phyloP scores from a whole-genome alignment of 2,797 vertebrate species.

The Hydrolagus colliei region DNA sequence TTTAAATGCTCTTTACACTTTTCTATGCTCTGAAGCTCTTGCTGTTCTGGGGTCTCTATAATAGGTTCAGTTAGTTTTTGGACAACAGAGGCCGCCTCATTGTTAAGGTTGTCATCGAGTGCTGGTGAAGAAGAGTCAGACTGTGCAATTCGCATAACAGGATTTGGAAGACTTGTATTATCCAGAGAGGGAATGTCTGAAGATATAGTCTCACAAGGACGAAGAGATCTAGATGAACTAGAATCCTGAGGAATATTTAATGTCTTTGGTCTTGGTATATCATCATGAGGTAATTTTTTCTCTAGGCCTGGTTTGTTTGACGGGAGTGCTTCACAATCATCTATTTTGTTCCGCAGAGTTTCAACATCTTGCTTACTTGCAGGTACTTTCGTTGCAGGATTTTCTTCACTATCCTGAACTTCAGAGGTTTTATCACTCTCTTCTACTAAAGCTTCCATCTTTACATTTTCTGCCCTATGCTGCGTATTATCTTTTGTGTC shows the following conservation, averaged over 20 bases:
- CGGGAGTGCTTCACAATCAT: background rate
- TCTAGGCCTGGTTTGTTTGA: conserved; percentile 23
- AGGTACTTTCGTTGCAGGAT: background rate
- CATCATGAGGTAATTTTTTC: background rate
- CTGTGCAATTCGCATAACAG: background rate
- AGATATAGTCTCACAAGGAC: background rate
- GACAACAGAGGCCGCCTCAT: conserved; percentile 1
- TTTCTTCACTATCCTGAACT: conserved; percentile 31
- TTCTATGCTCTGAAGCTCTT: background rate
- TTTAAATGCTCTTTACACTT: background rate
- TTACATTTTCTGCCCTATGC: background rate
- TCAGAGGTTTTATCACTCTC: conserved; percentile 32
- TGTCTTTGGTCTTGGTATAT: background rate
- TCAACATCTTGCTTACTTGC: conserved; percentile 41
- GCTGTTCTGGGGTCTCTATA: background rate
- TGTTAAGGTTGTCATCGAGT: conserved; percentile 18
- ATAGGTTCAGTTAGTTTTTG: background rate
- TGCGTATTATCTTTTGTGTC: conserved; percentile 33
- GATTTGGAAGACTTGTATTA: background rate
- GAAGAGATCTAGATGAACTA: background rate
- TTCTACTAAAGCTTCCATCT: conserved; percentile 36
- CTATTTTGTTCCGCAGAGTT: conserved; percentile 52
- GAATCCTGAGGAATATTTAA: background rate
- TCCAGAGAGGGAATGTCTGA: background rate
- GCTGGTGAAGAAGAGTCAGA: conserved; percentile 19